Base-by-base conservation (phyloP, 1,140 invertebrate species). In the Hylaeus volcanicus region DNA sequence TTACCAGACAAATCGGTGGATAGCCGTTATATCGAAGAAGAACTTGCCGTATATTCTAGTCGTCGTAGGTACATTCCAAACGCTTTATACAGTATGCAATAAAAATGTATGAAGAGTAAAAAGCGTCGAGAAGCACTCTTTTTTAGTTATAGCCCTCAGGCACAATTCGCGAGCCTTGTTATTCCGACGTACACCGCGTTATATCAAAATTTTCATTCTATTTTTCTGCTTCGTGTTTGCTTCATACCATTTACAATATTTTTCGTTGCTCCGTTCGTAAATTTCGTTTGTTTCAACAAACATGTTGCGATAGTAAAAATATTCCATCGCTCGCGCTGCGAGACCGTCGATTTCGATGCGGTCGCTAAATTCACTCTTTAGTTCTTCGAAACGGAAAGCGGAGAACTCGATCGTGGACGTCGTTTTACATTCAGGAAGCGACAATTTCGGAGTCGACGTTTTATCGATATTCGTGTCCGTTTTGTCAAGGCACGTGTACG, bases 161-260 rank as follows among this genome's bases (percentile, higher is more conserved):
- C 2, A 78, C 37, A 71, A 78, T 79, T 39, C 58, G 8, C 58
- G 45, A 64, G 5, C 26, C n/a, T 39, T 63, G 76, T 72, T 60
- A 77, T 77, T 77, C 66, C 65, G 51, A 37, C 48, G 9, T 79
- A 51, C 55, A 48, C 15, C 76, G 60, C 76, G 74, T 56, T 64
- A 74, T 65, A 74, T 79, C 70, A 65, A 70, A 65, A 81, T 77
- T 81, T 63, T 41, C 74, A 55, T 41, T 5, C 55, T 26, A 39
- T 12, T 55, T 14, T 9, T 1, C 8, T 11, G 51, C 45, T 15
- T 26, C 53, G 41, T 43, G 26, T 56, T 65, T 65, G 37, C 37
- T 45, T 5, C 3, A 45, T 55, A 55, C 58, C 64, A 65, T 81
- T 81, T 79, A 74, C 77, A 74, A 74, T 79, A 79, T 77, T 81